Evolutionary conservation across 2,888 invertebrate genomes (phyloP).

Genomic region (Ectemnius lituratus): DNA sequence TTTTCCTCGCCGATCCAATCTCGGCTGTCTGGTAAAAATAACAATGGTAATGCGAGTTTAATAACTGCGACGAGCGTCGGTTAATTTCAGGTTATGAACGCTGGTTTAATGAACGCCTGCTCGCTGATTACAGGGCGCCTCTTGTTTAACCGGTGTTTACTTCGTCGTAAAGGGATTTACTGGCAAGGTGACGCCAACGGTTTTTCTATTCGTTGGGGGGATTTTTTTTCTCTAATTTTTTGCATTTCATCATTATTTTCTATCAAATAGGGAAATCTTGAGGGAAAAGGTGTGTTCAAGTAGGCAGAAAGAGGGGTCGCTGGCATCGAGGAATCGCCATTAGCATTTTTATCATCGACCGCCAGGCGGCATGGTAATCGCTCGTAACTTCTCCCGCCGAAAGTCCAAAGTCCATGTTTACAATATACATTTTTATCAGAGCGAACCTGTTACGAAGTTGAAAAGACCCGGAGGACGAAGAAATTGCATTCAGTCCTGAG

Average conservation of each 20-base stretch:
- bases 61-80: constrained; percentile 26
- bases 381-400: constrained; percentile 16
- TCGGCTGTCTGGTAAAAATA: constrained; percentile 12
- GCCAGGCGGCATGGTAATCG: constrained; percentile 6
- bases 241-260: too few species aligned
- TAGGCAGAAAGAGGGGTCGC: neutral
- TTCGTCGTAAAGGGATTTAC: constrained; percentile 30
- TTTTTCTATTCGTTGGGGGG: constrained; percentile 39
- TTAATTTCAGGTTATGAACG: constrained; percentile 32
- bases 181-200: neutral
- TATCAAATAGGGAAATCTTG: too few species aligned
- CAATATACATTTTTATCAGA: constrained; percentile 60
- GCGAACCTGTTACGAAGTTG: constrained; percentile 44
- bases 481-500: neutral
- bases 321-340: constrained; percentile 21
- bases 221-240: constrained; percentile 12
- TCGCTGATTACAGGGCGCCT: constrained; percentile 14
- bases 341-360: constrained; percentile 43
- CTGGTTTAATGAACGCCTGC: constrained; percentile 45
- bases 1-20: neutral
- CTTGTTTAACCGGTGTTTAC: constrained; percentile 46
- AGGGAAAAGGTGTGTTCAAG: too few species aligned
- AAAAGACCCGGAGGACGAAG: neutral
- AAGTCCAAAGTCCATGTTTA: constrained; percentile 42
- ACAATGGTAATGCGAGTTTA: constrained; percentile 33